Percentiles rank a stretch among this genome's conserved stretches.
phyloP scores from a whole-genome alignment of 1,140 invertebrate species.

The Drosophila trapezifrons region DNA sequence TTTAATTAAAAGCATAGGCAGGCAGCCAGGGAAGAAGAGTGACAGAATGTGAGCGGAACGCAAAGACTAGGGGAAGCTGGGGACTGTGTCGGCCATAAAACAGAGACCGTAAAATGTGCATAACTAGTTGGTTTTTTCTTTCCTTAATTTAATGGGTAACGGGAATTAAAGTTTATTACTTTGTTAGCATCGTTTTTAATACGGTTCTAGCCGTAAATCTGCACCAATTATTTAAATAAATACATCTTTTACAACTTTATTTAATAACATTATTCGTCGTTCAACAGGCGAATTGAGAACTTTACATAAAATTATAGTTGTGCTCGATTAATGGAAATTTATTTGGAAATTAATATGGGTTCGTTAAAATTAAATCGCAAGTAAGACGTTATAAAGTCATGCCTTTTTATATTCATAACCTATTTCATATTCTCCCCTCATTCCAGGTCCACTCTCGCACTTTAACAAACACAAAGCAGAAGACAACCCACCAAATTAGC shows the following conservation, averaged over 20 bases:
- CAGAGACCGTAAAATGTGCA: slow-evolving; percentile 38
- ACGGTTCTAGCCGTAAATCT: neutral
- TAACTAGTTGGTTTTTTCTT: slow-evolving; percentile 26
- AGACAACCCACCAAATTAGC: neutral
- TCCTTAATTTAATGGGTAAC: slow-evolving; percentile 11
- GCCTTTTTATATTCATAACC: no score
- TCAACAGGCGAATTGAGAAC: neutral
- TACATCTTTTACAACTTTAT: neutral
- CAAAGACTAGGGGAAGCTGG: slow-evolving; percentile 29
- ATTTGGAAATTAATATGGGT: no score
- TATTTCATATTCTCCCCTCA: no score
- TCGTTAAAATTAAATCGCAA: no score
- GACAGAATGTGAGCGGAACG: slow-evolving; percentile 22
- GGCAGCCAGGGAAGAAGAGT: slow-evolving; percentile 4
- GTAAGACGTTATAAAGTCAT: no score
- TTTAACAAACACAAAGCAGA: neutral
- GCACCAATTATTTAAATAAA: neutral
- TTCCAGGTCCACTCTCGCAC: neutral
- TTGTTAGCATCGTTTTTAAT: slow-evolving; percentile 1
- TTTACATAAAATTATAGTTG: neutral
- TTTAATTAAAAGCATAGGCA: slow-evolving; percentile 67
- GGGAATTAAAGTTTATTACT: slow-evolving; percentile 33
- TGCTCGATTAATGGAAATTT: neutral
- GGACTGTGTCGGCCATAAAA: slow-evolving; percentile 26
- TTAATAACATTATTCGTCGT: neutral